Evolutionary conservation across 1,140 invertebrate species (phyloP).

Genomic region (Bombus fervidus): DNA sequence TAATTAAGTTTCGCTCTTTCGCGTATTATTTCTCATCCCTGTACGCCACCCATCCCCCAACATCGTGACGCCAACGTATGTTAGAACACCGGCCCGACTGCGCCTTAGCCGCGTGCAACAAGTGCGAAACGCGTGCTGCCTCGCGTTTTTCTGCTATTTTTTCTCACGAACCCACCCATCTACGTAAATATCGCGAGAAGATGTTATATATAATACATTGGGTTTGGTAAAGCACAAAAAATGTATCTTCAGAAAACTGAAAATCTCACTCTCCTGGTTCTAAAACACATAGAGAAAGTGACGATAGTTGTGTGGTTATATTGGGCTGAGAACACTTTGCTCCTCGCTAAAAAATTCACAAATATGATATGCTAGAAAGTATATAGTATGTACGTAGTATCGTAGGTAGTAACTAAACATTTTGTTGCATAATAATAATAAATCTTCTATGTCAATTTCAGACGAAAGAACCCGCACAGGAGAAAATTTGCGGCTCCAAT

Average conservation of each 20-base stretch:
- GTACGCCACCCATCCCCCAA: not conserved
- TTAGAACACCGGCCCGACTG: not conserved
- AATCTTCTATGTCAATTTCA: conserved; percentile 68
- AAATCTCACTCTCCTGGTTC: not conserved
- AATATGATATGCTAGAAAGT: no score
- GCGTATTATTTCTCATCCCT: conserved; percentile 48
- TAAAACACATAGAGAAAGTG: no score
- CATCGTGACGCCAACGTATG: conserved; percentile 23
- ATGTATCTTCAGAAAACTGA: not conserved
- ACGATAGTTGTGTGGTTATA: no score
- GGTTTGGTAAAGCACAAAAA: not conserved
- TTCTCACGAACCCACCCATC: not conserved
- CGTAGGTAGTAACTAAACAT: not conserved
- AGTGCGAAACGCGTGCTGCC: conserved; percentile 57
- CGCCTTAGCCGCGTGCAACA: conserved; percentile 54
- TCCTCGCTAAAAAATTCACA: no score
- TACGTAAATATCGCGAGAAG: not conserved
- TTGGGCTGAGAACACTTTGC: no score
- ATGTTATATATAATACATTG: not conserved
- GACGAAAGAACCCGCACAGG: conserved; percentile 81
- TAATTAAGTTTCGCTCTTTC: conserved; percentile 67
- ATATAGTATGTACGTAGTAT: no score
- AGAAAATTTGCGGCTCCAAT: conserved; percentile 89
- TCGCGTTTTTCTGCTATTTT: conserved; percentile 2
- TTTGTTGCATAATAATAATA: not conserved